Percentiles rank a stretch among this genome's conserved stretches.
Conservation (phyloP, 2,113 vertebrate species). For the Muscicapa adusta region DNA sequence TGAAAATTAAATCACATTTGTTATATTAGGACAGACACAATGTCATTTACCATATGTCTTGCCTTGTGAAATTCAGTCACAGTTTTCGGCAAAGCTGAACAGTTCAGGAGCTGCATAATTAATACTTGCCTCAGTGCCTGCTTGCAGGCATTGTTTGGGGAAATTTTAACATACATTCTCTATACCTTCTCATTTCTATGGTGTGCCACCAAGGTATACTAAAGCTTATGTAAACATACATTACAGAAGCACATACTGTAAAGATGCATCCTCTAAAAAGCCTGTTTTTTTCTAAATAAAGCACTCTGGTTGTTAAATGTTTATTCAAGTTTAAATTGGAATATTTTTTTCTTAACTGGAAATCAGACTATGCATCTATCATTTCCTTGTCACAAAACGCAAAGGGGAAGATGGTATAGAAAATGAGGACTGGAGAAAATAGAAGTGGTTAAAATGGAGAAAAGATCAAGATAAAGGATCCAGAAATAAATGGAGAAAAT, state of each 20-base stretch:
- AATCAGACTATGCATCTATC: not conserved
- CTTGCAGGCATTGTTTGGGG: not conserved
- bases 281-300: not conserved
- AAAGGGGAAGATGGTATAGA: not conserved
- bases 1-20: not conserved
- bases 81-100: not conserved
- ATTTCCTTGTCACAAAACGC: not conserved
- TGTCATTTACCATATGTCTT: conserved; percentile 16
- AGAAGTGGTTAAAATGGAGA: not conserved
- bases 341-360: not conserved
- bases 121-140: not conserved
- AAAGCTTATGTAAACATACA: not conserved
- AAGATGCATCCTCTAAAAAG: not conserved
- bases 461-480: not conserved
- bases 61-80: not conserved
- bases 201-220: not conserved
- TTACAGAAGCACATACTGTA: not conserved
- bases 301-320: not conserved
- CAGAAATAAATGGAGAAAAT: not conserved
- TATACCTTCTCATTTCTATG: not conserved
- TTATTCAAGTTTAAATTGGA: not conserved
- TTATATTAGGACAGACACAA: not conserved
- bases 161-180: not conserved
- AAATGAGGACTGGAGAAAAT: not conserved
- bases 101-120: not conserved